Conservation (phyloP, 2,113 vertebrate species). For the Aspidoscelis tigris region DNA sequence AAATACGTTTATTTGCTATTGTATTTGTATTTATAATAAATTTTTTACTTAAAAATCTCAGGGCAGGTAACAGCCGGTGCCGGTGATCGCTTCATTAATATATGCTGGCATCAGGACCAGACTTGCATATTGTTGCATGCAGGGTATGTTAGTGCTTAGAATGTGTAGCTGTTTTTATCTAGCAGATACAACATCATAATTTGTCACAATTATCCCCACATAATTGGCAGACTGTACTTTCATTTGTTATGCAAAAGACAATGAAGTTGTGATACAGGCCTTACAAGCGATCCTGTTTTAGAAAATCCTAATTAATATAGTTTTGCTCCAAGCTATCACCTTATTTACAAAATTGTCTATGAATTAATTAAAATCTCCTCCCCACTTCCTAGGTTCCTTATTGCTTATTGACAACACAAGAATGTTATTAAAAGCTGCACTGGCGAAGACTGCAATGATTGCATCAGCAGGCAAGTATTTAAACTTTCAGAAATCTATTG, state of each 20-base stretch:
- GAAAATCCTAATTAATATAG: neutral
- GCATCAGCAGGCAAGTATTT: neutral
- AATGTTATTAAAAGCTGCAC: constrained; percentile 5
- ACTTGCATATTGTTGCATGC: neutral
- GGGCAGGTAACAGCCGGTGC: too few species aligned
- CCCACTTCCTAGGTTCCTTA: too few species aligned
- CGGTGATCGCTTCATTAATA: neutral
- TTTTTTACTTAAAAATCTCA: too few species aligned
- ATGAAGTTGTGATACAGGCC: neutral
- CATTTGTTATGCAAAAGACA: constrained; percentile 2
- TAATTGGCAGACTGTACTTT: neutral
- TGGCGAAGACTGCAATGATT: neutral
- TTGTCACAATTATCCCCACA: neutral
- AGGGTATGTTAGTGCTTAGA: too few species aligned
- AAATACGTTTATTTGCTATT: too few species aligned
- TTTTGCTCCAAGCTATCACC: neutral
- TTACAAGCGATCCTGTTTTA: neutral
- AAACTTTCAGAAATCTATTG: neutral
- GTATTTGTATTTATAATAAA: too few species aligned
- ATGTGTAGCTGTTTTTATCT: neutral
- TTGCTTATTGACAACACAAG: constrained; percentile 2
- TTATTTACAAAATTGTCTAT: neutral
- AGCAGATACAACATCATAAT: neutral
- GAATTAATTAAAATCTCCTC: neutral
- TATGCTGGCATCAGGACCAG: neutral